Conservation (phyloP, 2,113 vertebrate genomes). For the Ptilonorhynchus violaceus region DNA sequence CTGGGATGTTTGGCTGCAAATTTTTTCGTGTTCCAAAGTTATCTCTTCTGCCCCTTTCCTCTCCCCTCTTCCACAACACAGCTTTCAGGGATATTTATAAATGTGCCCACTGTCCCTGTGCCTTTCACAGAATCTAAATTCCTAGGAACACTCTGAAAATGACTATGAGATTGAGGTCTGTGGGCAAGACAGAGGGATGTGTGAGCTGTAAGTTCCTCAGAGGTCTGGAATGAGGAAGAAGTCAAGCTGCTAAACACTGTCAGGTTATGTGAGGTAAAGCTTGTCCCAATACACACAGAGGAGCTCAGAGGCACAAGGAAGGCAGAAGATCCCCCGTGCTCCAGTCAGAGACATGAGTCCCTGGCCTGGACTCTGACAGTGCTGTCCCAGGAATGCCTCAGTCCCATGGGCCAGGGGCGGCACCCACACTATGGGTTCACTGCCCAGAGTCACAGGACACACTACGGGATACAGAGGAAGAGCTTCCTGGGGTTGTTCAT, state of each 20-base stretch:
- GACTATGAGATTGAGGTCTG: neutral
- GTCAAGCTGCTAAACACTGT: neutral
- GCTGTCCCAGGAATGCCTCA: neutral
- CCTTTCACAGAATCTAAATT: neutral
- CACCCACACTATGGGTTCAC: fast-evolving
- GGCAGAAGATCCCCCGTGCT: neutral
- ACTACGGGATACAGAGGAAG: neutral
- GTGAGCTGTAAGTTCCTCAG: neutral
- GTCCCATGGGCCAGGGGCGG: no score
- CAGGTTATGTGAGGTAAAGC: neutral
- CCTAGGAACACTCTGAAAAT: neutral
- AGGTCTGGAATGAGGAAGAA: neutral
- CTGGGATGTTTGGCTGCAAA: neutral
- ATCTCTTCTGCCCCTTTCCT: neutral
- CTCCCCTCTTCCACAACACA: neutral
- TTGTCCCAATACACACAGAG: neutral
- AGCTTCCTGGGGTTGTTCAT: neutral
- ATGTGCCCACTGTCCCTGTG: neutral
- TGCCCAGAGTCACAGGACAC: neutral
- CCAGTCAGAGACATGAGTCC: fast-evolving
- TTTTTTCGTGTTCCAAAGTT: neutral
- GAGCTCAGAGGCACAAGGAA: neutral
- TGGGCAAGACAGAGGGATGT: neutral
- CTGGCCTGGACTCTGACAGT: neutral
- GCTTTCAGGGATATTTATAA: neutral